These are phyloP conservation scores for Muschampia plurimacula DNA, from an alignment of 2,888 invertebrate genomes.

Conservation along the genomic window DNA sequence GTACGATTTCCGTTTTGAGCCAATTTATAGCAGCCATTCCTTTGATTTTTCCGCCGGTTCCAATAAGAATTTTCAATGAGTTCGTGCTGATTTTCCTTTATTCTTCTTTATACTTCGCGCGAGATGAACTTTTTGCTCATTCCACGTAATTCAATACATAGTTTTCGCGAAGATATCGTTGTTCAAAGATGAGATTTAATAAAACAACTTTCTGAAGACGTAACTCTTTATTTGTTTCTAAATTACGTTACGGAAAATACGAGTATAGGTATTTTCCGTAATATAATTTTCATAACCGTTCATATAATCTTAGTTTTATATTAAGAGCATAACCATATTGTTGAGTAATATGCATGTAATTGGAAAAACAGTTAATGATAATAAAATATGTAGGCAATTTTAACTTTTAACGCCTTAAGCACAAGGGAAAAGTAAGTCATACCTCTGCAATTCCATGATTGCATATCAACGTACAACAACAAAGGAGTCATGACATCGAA, in stretches of 20 bases:
- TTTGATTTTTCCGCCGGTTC: constrained; percentile 33
- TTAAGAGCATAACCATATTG: background rate
- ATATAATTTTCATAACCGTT: too few species aligned
- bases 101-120: constrained; percentile 1
- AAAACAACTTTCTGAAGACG: too few species aligned
- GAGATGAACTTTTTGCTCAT: constrained; percentile 25
- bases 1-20: constrained; percentile 49
- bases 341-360: background rate
- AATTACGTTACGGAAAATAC: too few species aligned
- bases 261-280: too few species aligned
- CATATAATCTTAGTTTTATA: background rate
- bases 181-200: constrained; percentile 15
- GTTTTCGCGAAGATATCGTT: constrained; percentile 9
- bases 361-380: too few species aligned
- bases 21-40: constrained; percentile 48
- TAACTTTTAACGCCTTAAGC: too few species aligned
- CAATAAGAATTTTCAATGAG: constrained; percentile 40
- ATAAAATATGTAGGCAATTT: too few species aligned
- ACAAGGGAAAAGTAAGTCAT: constrained; percentile 13
- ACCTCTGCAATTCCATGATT: background rate
- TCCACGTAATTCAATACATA: constrained; percentile 17
- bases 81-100: constrained; percentile 33
- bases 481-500: constrained; percentile 67
- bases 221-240: background rate
- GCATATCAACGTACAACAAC: constrained; percentile 44